phyloP scores from a whole-genome alignment of 2,797 vertebrate genomes.

The Chelidonichthys spinosus region DNA sequence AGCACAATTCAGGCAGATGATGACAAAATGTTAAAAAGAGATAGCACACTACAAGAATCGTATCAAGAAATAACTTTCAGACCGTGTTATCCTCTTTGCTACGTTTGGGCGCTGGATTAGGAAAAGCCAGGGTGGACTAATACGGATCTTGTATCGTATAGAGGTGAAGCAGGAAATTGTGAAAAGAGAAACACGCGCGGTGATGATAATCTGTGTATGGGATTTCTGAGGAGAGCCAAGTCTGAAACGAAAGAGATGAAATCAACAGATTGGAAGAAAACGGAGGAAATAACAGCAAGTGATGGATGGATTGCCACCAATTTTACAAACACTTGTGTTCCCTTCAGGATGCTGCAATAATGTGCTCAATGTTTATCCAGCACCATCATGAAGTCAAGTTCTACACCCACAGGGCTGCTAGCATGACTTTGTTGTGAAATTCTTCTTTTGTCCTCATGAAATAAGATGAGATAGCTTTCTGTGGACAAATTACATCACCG shows the following conservation, averaged over 20 bases:
- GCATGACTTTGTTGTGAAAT: too few species aligned
- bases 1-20: not conserved
- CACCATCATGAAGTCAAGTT: not conserved
- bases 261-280: conserved; percentile 26
- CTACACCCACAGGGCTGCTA: too few species aligned
- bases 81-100: not conserved
- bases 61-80: not conserved
- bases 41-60: not conserved
- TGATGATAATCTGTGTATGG: conserved; percentile 21
- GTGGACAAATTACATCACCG: too few species aligned
- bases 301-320: not conserved
- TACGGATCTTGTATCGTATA: not conserved
- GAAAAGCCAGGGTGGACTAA: conserved; percentile 1
- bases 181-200: conserved; percentile 5
- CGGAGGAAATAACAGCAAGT: conserved; percentile 1
- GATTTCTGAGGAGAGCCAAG: not conserved
- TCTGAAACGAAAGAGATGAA: not conserved
- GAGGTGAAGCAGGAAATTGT: conserved; percentile 7
- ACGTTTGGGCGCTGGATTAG: conserved; percentile 5
- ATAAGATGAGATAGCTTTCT: too few species aligned
- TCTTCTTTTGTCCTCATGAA: too few species aligned
- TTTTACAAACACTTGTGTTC: not conserved
- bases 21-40: not conserved
- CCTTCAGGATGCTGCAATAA: not conserved
- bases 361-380: not conserved